Conservation (phyloP, 2,113 vertebrate species). For the Chinchilla lanigera region DNA sequence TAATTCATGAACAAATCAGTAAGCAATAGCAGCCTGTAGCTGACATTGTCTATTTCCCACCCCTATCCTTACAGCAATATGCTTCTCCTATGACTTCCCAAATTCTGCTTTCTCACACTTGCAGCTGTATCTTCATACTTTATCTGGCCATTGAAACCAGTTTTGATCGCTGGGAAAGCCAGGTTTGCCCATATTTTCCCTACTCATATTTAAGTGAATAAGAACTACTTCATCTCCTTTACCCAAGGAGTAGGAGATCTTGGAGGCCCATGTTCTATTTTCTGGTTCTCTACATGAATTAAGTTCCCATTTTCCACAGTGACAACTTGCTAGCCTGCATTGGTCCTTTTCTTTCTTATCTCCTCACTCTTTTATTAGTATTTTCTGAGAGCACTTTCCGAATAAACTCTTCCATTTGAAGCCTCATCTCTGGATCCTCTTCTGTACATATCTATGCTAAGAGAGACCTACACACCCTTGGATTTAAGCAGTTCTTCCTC, state of each 20-base stretch:
- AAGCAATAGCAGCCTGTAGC: not conserved
- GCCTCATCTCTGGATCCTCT: not conserved
- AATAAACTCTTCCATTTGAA: not conserved
- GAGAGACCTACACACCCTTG: not conserved
- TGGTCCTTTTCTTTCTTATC: not conserved
- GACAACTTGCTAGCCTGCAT: not conserved
- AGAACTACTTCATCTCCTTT: not conserved
- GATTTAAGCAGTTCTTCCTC: not conserved
- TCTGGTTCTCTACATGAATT: not conserved
- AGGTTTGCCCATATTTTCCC: not conserved
- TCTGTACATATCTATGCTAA: not conserved
- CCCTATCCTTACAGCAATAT: not conserved
- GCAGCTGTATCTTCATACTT: not conserved
- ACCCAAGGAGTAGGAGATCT: accelerated
- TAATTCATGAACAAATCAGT: slow-evolving; percentile 15
- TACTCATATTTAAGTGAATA: not conserved
- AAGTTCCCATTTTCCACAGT: not conserved
- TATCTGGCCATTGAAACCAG: not conserved
- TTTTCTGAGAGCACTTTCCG: not conserved
- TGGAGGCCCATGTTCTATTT: not conserved
- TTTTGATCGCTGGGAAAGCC: not conserved
- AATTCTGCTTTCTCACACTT: not conserved
- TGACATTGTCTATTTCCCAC: not conserved
- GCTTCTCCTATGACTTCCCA: not conserved
- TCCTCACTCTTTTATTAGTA: not conserved